These are phyloP conservation scores for Tinea semifulvella DNA, from an alignment of 2,888 invertebrate species.

Conservation along the genomic window DNA sequence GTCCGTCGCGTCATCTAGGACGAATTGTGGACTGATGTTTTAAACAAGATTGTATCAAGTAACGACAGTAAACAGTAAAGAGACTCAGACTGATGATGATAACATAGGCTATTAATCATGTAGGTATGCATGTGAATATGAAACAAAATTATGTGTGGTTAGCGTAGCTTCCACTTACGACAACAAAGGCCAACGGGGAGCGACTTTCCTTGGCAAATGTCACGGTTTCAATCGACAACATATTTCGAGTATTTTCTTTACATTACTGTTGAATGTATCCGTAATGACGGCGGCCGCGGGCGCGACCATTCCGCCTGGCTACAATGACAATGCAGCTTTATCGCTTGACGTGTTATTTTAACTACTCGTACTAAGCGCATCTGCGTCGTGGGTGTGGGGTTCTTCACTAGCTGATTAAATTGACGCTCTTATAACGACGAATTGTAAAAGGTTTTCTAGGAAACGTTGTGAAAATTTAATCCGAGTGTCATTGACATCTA, in stretches of 20 bases:
- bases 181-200: conserved; percentile 4
- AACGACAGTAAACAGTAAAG: too few species aligned
- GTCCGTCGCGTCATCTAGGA: too few species aligned
- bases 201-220: conserved; percentile 36
- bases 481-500: conserved; percentile 9
- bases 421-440: conserved; percentile 12
- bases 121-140: too few species aligned
- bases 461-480: conserved; percentile 13
- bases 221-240: conserved; percentile 55
- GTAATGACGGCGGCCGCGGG: conserved; percentile 35
- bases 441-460: conserved; percentile 12
- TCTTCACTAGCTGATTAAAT: conserved; percentile 9
- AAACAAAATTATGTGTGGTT: not conserved
- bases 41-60: too few species aligned
- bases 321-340: conserved; percentile 47
- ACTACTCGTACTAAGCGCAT: conserved; percentile 17
- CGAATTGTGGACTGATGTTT: too few species aligned
- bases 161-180: not conserved
- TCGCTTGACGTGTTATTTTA: conserved; percentile 39
- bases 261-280: conserved; percentile 50
- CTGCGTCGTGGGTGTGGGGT: conserved; percentile 12
- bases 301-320: conserved; percentile 32
- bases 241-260: conserved; percentile 58
- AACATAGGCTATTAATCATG: too few species aligned
- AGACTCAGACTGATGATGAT: too few species aligned